Conservation (phyloP, 2,797 vertebrate genomes). For the Lemur catta region DNA sequence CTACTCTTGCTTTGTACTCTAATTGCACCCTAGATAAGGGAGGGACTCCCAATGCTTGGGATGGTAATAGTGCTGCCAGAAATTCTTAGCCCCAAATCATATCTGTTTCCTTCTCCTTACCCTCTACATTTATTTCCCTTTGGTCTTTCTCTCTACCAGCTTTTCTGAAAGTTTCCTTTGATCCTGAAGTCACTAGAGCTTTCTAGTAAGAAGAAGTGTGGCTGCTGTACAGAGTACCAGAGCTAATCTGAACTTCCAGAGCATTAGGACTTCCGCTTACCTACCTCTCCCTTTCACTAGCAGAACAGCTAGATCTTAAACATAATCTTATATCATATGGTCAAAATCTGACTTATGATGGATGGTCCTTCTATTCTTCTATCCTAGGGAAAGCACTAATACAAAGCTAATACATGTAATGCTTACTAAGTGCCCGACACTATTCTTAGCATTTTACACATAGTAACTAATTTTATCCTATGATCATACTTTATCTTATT, state of each 20-base stretch:
- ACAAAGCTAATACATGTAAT: neutral
- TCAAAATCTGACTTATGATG: neutral
- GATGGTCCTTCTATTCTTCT: neutral
- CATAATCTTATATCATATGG: neutral
- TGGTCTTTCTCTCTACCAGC: neutral
- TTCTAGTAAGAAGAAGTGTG: neutral
- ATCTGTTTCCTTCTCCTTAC: neutral
- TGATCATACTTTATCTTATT: neutral
- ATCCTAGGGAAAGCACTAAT: neutral
- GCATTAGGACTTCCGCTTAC: neutral
- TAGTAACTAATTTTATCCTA: neutral
- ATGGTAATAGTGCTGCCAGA: neutral
- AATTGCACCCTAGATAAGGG: neutral
- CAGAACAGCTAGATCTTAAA: neutral
- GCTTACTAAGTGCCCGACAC: neutral
- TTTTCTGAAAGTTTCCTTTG: neutral
- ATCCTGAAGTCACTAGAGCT: neutral
- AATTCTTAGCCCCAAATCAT: neutral
- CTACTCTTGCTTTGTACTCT: neutral
- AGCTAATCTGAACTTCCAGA: neutral
- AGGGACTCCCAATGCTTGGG: neutral
- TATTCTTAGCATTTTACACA: neutral
- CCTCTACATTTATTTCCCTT: neutral
- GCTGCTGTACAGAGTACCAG: neutral
- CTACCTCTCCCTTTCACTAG: neutral